A percentile compares a stretch with the other conserved stretches of the same genome.
Evolutionary conservation across 2,797 vertebrate species (phyloP).

Genomic region (Syndactyla subalaris): DNA sequence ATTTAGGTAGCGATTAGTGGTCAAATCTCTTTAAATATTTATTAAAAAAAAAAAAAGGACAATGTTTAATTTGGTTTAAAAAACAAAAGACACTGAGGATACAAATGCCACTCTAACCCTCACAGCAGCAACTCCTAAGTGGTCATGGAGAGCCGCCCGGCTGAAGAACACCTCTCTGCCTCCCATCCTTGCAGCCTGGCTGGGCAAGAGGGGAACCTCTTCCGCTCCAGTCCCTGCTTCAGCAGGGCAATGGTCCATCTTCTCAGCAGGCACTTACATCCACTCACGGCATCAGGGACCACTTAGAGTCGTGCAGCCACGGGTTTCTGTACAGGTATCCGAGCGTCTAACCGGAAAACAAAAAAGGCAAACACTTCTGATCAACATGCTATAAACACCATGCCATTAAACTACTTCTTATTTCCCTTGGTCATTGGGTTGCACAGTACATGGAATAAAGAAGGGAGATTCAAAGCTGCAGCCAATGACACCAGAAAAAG

Average conservation of each 20-base stretch:
- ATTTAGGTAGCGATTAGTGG: background rate
- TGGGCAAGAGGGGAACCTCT: background rate
- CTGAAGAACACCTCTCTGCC: background rate
- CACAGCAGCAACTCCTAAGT: background rate
- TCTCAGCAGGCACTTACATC: background rate
- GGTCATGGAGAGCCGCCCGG: background rate
- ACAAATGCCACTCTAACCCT: background rate
- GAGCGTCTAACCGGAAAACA: constrained; percentile 49
- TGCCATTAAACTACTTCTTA: background rate
- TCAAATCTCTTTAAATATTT: constrained; percentile 8
- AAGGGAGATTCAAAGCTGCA: background rate
- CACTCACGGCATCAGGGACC: background rate
- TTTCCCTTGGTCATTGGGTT: background rate
- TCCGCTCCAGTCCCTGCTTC: background rate
- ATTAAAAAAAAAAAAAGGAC: background rate
- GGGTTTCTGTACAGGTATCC: constrained; percentile 70
- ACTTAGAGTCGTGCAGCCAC: constrained; percentile 70
- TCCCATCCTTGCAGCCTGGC: background rate
- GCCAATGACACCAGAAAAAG: background rate
- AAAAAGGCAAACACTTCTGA: background rate
- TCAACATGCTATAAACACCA: background rate
- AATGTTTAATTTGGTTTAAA: background rate
- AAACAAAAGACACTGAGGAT: background rate
- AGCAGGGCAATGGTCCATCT: fast-evolving
- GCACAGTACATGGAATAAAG: background rate